These are phyloP conservation scores for Desmophyllum pertusum DNA, from an alignment of 92 coral and sea anemone species.

Conservation along the genomic window DNA sequence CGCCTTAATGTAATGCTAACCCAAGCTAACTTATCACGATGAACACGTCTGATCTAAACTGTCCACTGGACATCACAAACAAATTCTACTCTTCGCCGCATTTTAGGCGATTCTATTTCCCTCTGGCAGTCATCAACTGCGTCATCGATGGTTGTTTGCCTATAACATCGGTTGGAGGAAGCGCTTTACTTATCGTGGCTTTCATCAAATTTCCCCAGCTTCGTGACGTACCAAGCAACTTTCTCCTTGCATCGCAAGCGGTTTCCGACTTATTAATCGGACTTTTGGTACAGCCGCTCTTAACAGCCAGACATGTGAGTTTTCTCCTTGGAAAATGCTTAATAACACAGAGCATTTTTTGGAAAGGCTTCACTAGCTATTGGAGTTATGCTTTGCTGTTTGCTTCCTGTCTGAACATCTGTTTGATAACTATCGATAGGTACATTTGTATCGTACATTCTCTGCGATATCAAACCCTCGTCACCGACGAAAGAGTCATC, in stretches of 20 bases:
- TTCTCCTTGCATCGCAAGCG: constrained; percentile 14
- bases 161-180: neutral
- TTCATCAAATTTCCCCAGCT: neutral
- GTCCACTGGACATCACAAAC: neutral
- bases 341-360: neutral
- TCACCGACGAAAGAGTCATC: neutral
- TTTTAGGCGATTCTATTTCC: neutral
- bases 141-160: neutral
- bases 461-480: neutral
- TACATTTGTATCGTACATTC: neutral
- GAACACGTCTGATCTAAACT: neutral
- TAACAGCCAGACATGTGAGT: neutral
- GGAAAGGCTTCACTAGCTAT: neutral
- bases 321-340: neutral
- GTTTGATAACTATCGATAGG: neutral
- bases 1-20: too few species aligned
- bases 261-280: neutral
- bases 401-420: neutral
- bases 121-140: neutral
- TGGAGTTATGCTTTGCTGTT: too few species aligned
- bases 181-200: neutral
- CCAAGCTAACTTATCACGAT: neutral
- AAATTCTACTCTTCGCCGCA: neutral
- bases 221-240: neutral
- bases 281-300: neutral